phyloP scores from a whole-genome alignment of 2,797 vertebrate species.

The Sebastes paucispinis region DNA sequence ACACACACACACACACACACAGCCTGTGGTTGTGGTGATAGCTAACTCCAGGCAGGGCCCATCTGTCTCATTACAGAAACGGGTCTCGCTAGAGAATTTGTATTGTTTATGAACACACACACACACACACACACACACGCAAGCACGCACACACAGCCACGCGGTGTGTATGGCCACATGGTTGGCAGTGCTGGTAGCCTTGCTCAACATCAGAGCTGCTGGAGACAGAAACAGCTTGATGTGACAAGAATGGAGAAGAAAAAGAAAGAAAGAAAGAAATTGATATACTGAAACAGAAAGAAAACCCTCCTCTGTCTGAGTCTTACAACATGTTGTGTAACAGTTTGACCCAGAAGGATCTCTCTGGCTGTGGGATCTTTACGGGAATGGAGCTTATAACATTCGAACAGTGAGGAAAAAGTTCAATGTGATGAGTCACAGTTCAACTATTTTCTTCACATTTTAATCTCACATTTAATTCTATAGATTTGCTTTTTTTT shows the following conservation, averaged over 20 bases:
- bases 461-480: not conserved
- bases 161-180: constrained; percentile 37
- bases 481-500: not conserved
- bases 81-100: constrained; percentile 64
- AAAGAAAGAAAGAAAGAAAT: constrained; percentile 4
- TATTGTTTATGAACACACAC: constrained; percentile 65
- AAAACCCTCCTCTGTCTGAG: constrained; percentile 12
- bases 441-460: not conserved
- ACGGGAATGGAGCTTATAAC: not conserved
- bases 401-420: not conserved
- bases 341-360: constrained; percentile 21
- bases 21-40: constrained; percentile 64
- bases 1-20: not conserved
- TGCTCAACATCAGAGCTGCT: constrained; percentile 59
- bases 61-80: constrained; percentile 76
- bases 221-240: constrained; percentile 50
- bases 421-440: not conserved
- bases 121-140: constrained; percentile 9
- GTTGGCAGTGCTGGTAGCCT: constrained; percentile 46
- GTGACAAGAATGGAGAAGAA: constrained; percentile 45
- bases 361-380: not conserved
- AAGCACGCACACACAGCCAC: not conserved
- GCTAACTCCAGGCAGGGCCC: constrained; percentile 65
- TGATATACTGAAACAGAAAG: constrained; percentile 35
- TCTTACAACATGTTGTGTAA: constrained; percentile 41